A percentile compares a stretch with the other conserved stretches of the same genome.
phyloP scores from a whole-genome alignment of 2,113 vertebrate species.

The Chaetodon auriga region DNA sequence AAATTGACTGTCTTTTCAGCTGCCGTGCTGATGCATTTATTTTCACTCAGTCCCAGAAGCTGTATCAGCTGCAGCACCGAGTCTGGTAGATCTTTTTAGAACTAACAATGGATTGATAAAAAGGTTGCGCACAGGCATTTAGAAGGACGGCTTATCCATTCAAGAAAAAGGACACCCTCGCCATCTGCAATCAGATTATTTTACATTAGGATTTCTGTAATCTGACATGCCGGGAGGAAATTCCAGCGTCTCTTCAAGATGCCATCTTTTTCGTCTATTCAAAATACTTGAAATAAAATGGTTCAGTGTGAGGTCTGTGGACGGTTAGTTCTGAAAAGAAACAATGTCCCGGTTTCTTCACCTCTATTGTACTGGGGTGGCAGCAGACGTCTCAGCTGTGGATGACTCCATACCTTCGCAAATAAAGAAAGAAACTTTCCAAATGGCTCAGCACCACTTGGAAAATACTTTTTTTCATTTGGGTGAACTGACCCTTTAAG shows the following conservation, averaged over 20 bases:
- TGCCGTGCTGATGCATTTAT: neutral
- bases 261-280: neutral
- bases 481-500: conserved; percentile 10
- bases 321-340: neutral
- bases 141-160: neutral
- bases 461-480: conserved; percentile 5
- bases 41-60: neutral
- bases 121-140: neutral
- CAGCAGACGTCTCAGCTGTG: neutral
- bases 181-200: conserved; percentile 8
- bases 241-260: neutral
- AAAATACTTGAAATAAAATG: neutral
- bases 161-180: neutral
- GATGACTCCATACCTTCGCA: neutral
- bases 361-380: neutral
- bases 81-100: neutral
- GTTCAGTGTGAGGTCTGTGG: neutral
- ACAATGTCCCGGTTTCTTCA: neutral
- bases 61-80: neutral
- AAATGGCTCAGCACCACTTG: neutral
- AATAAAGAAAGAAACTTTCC: neutral
- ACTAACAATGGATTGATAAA: conserved; percentile 9
- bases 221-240: neutral
- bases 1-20: neutral
- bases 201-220: neutral